Conservation (phyloP, 2,797 vertebrate species). For the Muscicapa comitata region DNA sequence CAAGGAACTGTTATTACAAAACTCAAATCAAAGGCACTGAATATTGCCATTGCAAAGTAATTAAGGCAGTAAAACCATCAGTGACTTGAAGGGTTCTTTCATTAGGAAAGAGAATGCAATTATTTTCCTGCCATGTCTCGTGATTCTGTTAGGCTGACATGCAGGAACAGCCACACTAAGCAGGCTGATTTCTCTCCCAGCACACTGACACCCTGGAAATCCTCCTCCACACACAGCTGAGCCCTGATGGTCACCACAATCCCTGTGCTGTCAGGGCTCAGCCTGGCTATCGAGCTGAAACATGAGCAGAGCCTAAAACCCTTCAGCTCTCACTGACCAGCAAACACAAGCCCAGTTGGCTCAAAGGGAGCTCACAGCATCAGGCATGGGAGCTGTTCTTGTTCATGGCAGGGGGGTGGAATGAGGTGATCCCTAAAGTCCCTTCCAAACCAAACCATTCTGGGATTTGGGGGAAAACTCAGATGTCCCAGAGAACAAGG, state of each 20-base stretch:
- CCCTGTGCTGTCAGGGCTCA: not conserved
- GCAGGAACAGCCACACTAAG: not conserved
- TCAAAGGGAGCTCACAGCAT: not conserved
- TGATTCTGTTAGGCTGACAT: not conserved
- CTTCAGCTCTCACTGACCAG: fast-evolving
- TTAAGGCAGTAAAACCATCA: not conserved
- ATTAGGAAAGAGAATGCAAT: constrained; percentile 36
- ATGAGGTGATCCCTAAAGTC: not conserved
- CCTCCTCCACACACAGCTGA: not conserved
- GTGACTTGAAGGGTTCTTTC: not conserved
- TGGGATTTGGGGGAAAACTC: not conserved
- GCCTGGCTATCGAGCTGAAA: fast-evolving
- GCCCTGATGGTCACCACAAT: not conserved
- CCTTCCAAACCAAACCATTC: not conserved
- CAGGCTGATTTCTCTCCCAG: not conserved
- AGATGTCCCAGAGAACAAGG: not conserved
- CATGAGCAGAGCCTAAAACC: not conserved
- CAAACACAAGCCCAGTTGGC: fast-evolving
- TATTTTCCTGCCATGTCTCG: constrained; percentile 19
- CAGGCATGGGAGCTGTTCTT: not conserved
- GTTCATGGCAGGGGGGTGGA: fast-evolving
- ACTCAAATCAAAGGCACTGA: not conserved
- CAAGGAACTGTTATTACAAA: not conserved
- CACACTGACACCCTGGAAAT: not conserved
- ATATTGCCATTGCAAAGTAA: not conserved